Percentiles rank a stretch among this genome's conserved stretches.
Evolutionary conservation across 2,888 invertebrate genomes (phyloP).

Genomic region (Augochlorella aurata): DNA sequence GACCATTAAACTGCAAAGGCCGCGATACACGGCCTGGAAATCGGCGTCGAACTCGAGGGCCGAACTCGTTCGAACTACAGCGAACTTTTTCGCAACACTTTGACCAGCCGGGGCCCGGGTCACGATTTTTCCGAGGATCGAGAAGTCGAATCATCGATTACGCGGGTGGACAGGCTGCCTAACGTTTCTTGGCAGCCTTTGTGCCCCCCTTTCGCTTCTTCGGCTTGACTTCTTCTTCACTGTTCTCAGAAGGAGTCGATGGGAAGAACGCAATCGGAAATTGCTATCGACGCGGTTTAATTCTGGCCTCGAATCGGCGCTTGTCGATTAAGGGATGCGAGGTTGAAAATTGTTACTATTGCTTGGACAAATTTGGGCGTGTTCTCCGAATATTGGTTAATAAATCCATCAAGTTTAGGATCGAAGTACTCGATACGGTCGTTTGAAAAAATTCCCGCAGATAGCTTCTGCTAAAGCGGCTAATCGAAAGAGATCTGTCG

Average conservation of each 20-base stretch:
- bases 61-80: conserved; percentile 75
- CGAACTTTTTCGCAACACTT: conserved; percentile 77
- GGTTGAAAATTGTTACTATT: no score
- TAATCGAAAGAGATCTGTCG: no score
- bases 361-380: no score
- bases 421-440: no score
- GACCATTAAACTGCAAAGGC: conserved; percentile 76
- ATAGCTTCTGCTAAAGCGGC: no score
- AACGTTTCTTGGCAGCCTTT: conserved; percentile 38
- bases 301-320: conserved; percentile 62
- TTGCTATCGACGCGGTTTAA: conserved; percentile 68
- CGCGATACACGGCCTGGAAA: conserved; percentile 65
- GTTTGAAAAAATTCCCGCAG: no score
- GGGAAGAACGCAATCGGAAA: conserved; percentile 76
- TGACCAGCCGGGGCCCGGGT: conserved; percentile 56
- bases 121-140: conserved; percentile 50
- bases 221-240: conserved; percentile 24
- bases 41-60: conserved; percentile 73
- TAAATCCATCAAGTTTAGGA: no score
- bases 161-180: conserved; percentile 23
- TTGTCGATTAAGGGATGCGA: conserved; percentile 15
- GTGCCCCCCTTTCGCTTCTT: conserved; percentile 24
- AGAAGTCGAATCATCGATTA: conserved; percentile 67
- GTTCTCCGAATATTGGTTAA: no score
- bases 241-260: conserved; percentile 59